Percentiles rank a stretch among this genome's conserved stretches.
These are phyloP conservation scores for Polyodon spathula DNA, from an alignment of 2,113 vertebrate genomes.

Conservation along the genomic window DNA sequence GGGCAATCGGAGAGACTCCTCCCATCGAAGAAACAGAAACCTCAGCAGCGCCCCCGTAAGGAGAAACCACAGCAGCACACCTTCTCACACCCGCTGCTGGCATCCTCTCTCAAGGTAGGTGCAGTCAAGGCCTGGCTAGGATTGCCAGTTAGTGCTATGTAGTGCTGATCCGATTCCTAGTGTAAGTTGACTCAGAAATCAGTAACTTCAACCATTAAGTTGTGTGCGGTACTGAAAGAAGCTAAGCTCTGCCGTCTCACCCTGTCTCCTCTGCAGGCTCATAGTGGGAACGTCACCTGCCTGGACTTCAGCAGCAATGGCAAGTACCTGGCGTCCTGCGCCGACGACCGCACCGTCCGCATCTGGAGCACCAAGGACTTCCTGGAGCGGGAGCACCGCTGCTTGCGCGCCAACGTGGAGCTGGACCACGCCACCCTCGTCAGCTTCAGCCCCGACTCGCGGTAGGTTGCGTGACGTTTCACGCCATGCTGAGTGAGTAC, in stretches of 20 bases:
- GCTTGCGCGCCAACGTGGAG: constrained; percentile 74
- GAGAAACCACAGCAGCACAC: constrained; percentile 69
- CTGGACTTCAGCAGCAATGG: constrained; percentile 91
- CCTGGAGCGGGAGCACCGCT: constrained; percentile 74
- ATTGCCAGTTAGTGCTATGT: not conserved
- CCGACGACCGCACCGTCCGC: constrained; percentile 79
- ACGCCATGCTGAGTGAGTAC: no score
- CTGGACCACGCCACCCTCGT: constrained; percentile 80
- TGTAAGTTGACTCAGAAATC: not conserved
- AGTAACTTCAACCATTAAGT: no score
- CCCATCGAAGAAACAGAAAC: constrained; percentile 57
- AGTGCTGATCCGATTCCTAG: not conserved
- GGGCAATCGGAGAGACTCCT: constrained; percentile 29
- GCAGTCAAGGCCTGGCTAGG: not conserved
- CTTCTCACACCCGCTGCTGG: constrained; percentile 74
- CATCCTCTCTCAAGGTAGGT: constrained; percentile 74
- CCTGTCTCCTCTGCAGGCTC: constrained; percentile 52
- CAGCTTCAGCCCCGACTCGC: constrained; percentile 84
- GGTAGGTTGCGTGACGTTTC: constrained; percentile 41
- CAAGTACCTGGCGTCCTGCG: constrained; percentile 85
- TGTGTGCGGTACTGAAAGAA: no score
- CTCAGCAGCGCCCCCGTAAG: constrained; percentile 57
- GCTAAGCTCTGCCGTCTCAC: not conserved
- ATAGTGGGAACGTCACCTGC: constrained; percentile 73
- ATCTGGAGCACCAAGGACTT: constrained; percentile 95